Percentiles rank a stretch among this genome's conserved stretches.
phyloP scores from a whole-genome alignment of 2,888 invertebrate species.

The Actias luna region DNA sequence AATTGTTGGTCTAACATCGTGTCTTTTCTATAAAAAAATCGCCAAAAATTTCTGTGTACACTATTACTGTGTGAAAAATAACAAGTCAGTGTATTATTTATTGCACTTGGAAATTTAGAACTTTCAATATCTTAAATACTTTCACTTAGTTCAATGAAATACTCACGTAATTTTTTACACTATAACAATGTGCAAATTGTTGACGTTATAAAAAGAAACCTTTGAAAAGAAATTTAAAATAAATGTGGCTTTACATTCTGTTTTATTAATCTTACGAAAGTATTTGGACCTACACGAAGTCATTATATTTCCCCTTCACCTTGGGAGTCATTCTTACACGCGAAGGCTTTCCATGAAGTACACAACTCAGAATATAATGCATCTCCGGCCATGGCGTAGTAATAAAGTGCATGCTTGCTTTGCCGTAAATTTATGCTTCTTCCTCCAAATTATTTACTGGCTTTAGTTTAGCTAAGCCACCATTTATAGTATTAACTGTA shows the following conservation, averaged over 20 bases:
- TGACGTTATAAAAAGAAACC: too few species aligned
- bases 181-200: too few species aligned
- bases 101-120: too few species aligned
- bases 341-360: constrained; percentile 48
- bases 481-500: constrained; percentile 12
- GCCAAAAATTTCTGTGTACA: too few species aligned
- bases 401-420: constrained; percentile 55
- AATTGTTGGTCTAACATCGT: too few species aligned
- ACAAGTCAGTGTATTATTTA: too few species aligned
- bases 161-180: too few species aligned
- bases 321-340: constrained; percentile 59
- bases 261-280: neutral
- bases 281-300: neutral
- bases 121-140: too few species aligned
- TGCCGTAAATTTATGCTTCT: constrained; percentile 45
- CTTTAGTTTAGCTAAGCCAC: constrained; percentile 35
- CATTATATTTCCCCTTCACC: constrained; percentile 44
- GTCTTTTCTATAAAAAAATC: too few species aligned
- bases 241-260: neutral
- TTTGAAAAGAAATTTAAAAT: too few species aligned
- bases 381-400: constrained; percentile 42
- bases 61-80: too few species aligned
- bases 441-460: constrained; percentile 37
- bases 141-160: too few species aligned
- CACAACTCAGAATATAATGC: constrained; percentile 56